These are phyloP conservation scores for Simalia tracyae DNA, from an alignment of 2,797 vertebrate genomes.

Conservation along the genomic window DNA sequence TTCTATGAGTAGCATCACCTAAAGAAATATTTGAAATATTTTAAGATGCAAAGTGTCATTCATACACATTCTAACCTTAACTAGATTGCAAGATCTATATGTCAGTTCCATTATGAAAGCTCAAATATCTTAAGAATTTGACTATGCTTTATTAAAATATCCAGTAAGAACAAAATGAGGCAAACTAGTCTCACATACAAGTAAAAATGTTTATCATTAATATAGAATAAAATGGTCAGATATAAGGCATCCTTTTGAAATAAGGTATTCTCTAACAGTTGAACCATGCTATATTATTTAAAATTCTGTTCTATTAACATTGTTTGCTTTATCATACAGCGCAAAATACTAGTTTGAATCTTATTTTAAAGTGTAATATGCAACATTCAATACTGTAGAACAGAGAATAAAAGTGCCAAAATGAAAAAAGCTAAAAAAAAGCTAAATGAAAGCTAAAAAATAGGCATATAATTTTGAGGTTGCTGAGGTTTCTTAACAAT, in stretches of 20 bases:
- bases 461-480: neutral
- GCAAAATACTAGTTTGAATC: neutral
- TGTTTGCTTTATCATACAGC: neutral
- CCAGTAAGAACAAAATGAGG: neutral
- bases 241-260: neutral
- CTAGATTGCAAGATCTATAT: neutral
- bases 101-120: neutral
- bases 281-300: neutral
- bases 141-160: neutral
- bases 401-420: neutral
- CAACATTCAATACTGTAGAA: neutral
- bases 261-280: neutral
- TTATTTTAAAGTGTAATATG: neutral
- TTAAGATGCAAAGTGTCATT: neutral
- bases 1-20: slow-evolving; percentile 78
- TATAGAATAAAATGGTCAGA: neutral
- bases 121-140: neutral
- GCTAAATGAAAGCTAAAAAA: neutral
- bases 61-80: neutral
- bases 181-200: neutral
- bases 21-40: slow-evolving; percentile 12
- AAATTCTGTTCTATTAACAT: neutral
- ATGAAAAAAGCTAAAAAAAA: neutral
- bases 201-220: neutral
- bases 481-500: neutral